Percentiles rank a stretch among this genome's conserved stretches.
Evolutionary conservation across 2,113 vertebrate genomes (phyloP).

Genomic region (Craseonycteris thonglongyai): DNA sequence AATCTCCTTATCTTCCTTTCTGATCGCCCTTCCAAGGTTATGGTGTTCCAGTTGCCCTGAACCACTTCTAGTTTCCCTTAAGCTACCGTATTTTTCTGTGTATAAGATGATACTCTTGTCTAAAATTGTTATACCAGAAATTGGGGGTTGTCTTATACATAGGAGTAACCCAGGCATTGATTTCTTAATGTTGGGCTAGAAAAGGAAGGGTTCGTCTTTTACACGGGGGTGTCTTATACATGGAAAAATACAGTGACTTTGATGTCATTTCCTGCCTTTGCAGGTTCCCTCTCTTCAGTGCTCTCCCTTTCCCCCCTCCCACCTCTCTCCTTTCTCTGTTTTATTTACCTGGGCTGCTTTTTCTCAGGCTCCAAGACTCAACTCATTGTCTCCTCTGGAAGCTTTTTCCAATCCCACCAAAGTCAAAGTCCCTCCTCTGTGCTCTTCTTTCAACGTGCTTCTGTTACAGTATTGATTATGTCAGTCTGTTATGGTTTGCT

Average conservation of each 20-base stretch:
- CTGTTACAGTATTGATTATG: not conserved
- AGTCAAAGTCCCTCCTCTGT: not conserved
- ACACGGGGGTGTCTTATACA: too few relatives aligned
- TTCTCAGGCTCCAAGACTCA: not conserved
- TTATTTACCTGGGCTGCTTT: not conserved
- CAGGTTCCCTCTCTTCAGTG: not conserved
- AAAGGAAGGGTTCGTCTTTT: too few relatives aligned
- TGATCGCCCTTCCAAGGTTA: rapidly evolving
- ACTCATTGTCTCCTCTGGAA: not conserved
- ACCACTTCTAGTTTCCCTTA: not conserved
- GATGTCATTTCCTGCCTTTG: not conserved
- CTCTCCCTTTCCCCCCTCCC: not conserved
- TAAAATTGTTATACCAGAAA: too few relatives aligned
- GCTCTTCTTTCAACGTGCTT: not conserved
- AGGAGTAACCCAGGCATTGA: too few relatives aligned
- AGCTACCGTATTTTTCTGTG: too few relatives aligned
- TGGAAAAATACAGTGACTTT: too few relatives aligned
- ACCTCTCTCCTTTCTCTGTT: not conserved
- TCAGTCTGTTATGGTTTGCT: not conserved
- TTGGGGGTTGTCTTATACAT: too few relatives aligned
- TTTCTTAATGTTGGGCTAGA: too few relatives aligned
- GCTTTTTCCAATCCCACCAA: not conserved
- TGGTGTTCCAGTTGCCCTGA: not conserved
- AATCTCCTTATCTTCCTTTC: not conserved
- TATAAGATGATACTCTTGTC: too few relatives aligned